Percentiles rank a stretch among this genome's conserved stretches.
Evolutionary conservation across 2,113 vertebrate species (phyloP).

Genomic region (Rhinoptilus africanus): DNA sequence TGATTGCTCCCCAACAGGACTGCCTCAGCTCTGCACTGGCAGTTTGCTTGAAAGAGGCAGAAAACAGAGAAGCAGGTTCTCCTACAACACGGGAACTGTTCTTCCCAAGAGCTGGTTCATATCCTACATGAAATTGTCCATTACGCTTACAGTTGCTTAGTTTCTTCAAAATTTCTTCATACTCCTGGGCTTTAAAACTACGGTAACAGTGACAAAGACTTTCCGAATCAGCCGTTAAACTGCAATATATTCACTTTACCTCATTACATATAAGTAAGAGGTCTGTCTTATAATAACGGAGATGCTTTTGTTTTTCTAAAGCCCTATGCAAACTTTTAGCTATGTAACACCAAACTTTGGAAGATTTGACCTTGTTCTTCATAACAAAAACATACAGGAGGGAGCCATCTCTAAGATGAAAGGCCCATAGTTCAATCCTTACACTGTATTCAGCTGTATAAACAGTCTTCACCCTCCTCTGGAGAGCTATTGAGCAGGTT

Average conservation of each 20-base stretch:
- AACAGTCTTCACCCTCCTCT: not conserved
- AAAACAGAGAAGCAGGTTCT: not conserved
- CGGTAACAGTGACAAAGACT: not conserved
- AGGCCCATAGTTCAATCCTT: not conserved
- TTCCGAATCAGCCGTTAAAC: not conserved
- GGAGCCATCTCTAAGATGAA: not conserved
- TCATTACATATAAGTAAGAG: not conserved
- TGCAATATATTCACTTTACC: not conserved
- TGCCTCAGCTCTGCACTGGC: not conserved
- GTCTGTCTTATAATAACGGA: not conserved
- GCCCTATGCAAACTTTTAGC: not conserved
- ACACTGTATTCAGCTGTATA: not conserved
- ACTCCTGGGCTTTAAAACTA: not conserved
- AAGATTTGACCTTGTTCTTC: not conserved
- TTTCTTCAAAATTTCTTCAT: not conserved
- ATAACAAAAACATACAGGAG: not conserved
- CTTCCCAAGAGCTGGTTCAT: not conserved
- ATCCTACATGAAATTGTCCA: not conserved
- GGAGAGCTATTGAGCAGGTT: not conserved
- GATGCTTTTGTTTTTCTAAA: not conserved
- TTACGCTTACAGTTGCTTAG: accelerated
- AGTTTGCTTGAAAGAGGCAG: not conserved
- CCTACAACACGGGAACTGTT: not conserved
- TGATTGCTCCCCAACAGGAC: not conserved
- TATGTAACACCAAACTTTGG: not conserved